Conservation (phyloP, 2,113 vertebrate species). For the Bambusicola thoracicus region DNA sequence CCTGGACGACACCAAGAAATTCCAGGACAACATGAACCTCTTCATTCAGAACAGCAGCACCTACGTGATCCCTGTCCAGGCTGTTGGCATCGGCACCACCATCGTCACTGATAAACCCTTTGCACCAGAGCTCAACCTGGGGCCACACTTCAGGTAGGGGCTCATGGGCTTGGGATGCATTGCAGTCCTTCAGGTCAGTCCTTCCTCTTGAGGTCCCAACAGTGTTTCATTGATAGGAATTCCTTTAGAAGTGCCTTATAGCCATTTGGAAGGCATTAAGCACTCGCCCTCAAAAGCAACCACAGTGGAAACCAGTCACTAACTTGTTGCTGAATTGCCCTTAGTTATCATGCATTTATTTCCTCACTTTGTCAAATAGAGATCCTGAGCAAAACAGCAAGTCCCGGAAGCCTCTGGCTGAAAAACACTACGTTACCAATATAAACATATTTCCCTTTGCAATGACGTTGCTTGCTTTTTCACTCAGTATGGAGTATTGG, state of each 20-base stretch:
- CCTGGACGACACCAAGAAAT: constrained; percentile 80
- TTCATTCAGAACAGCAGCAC: constrained; percentile 75
- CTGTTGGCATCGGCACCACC: constrained; percentile 84
- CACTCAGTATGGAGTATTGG: neutral
- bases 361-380: neutral
- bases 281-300: neutral
- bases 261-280: neutral
- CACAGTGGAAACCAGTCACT: neutral
- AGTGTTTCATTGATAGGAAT: neutral
- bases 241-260: neutral
- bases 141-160: constrained; percentile 86
- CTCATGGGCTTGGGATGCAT: neutral
- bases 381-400: neutral
- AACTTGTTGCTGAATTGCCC: neutral
- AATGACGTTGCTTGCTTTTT: neutral
- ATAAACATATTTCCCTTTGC: neutral
- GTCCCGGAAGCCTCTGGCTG: neutral
- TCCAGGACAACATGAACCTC: constrained; percentile 80
- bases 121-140: constrained; percentile 81
- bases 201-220: neutral
- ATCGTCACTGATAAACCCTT: constrained; percentile 85
- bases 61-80: constrained; percentile 72
- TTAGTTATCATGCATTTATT: neutral
- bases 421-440: neutral
- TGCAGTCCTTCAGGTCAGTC: neutral